Base-by-base conservation (phyloP, 2,888 invertebrate genomes). In the Leucozona laternaria region DNA sequence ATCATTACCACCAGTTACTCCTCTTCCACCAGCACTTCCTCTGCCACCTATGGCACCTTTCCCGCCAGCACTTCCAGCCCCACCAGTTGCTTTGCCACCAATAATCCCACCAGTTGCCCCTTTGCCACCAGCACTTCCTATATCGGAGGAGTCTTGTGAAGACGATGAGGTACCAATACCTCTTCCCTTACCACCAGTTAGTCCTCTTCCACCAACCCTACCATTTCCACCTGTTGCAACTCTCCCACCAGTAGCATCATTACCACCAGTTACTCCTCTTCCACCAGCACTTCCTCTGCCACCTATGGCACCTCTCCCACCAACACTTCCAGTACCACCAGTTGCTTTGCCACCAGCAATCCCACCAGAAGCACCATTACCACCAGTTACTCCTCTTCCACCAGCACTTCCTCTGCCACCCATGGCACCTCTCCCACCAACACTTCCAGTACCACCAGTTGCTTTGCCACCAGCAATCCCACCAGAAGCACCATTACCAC, bases 101-200 rank as follows among this genome's bases (percentile, higher is more conserved):
- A 15, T 40, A 3, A 15, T 25, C 1, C 37, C 37, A 11, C 53
- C 53, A 25, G 25, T 7, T 2, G 4, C 15, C 13, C 66, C 45
- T 0, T 34, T 55, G 0, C 48, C 58, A 45, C 40, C 15, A 40
- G 15, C 15, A 13, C 1, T 13, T 37, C 3, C 37, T 31, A 1
- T 6, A 1, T 31, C 2, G 8, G 8, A 8, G 7, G 31, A 31
- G 8, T 31, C 31, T 8, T 31, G 31, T 31, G 31, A 31, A 10
- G 10, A 31, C 2, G 31, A 31, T 37, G 37, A 37, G 0, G 13
- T 37, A 7, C 31, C 79, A n/a, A 25, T 37, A 15, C 50, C 60
- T 53, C n/a, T 37, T 11, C 31, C 79, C 13, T 20, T 37, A 15
- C 50, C 60, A 60, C n/a, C 71, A 57, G 7, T n/a, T 37, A 13